These are phyloP conservation scores for Ibycter americanus DNA, from an alignment of 2,797 vertebrate genomes.

Conservation along the genomic window DNA sequence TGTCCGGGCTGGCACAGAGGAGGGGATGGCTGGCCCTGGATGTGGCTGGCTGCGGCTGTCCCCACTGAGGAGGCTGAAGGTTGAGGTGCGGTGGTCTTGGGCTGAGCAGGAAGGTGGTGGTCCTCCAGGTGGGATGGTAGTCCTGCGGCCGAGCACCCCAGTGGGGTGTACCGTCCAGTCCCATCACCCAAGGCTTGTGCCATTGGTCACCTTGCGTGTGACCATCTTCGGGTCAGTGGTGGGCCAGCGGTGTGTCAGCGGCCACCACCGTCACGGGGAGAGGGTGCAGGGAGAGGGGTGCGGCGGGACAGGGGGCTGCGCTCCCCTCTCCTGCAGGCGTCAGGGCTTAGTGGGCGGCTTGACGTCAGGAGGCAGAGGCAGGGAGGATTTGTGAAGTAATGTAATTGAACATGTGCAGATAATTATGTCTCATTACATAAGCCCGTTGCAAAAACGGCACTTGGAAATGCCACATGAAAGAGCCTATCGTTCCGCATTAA, in stretches of 20 bases:
- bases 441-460: conserved; percentile 48
- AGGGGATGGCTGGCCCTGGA: not conserved
- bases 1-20: not conserved
- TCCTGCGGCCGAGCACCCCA: accelerated
- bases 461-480: conserved; percentile 73
- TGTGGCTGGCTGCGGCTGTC: not conserved
- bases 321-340: not conserved
- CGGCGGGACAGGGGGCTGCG: not conserved
- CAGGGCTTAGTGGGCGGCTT: not conserved
- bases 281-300: not conserved
- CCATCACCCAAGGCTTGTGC: not conserved
- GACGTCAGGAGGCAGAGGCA: conserved; percentile 60
- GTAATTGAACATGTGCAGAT: conserved; percentile 76
- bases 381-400: conserved; percentile 70
- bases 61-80: not conserved
- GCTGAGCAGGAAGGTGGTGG: not conserved
- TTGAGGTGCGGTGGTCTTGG: not conserved
- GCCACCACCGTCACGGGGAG: accelerated
- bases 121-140: not conserved
- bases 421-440: conserved; percentile 75
- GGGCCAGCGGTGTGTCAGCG: accelerated
- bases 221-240: not conserved
- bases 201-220: accelerated
- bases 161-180: accelerated
- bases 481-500: conserved; percentile 66